Percentiles rank a stretch among this genome's conserved stretches.
Evolutionary conservation across 1,140 invertebrate species (phyloP).

Genomic region (Ladona fulva): DNA sequence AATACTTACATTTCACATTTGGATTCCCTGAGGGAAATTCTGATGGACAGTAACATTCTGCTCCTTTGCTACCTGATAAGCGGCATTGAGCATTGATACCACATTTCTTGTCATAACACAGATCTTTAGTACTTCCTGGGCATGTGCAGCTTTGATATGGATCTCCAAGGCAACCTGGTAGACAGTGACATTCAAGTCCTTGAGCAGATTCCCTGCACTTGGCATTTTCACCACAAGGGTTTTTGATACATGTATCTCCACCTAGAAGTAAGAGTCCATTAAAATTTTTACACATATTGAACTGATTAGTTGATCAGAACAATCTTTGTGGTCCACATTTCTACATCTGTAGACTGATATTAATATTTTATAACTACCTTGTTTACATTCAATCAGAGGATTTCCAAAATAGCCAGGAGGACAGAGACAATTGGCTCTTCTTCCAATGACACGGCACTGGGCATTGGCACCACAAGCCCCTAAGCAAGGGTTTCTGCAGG

Average conservation of each 20-base stretch:
- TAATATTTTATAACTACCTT: slow-evolving; percentile 31
- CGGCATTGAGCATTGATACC: slow-evolving; percentile 74
- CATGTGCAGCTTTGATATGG: slow-evolving; percentile 68
- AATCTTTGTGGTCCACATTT: no score
- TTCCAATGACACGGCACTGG: slow-evolving; percentile 68
- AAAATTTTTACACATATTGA: no score
- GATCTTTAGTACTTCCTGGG: slow-evolving; percentile 43
- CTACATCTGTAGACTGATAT: no score
- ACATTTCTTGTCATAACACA: slow-evolving; percentile 62
- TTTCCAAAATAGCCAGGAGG: slow-evolving; percentile 78
- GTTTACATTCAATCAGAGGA: slow-evolving; percentile 65
- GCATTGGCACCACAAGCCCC: slow-evolving; percentile 74
- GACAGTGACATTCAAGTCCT: slow-evolving; percentile 68
- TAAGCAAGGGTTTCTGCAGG: slow-evolving; percentile 73
- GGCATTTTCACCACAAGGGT: slow-evolving; percentile 76
- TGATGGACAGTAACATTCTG: slow-evolving; percentile 74
- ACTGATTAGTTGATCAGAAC: no score
- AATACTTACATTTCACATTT: slow-evolving; percentile 65
- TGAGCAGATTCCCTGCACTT: slow-evolving; percentile 61
- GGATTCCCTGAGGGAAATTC: slow-evolving; percentile 76
- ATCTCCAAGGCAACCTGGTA: slow-evolving; percentile 70
- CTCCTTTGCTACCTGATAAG: slow-evolving; percentile 49
- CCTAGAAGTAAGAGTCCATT: slow-evolving; percentile 38
- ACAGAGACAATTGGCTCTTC: slow-evolving; percentile 70
- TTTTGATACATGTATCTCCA: slow-evolving; percentile 57